These are phyloP conservation scores for Trochalopteron elliotii DNA, from an alignment of 2,113 vertebrate species.

Conservation along the genomic window DNA sequence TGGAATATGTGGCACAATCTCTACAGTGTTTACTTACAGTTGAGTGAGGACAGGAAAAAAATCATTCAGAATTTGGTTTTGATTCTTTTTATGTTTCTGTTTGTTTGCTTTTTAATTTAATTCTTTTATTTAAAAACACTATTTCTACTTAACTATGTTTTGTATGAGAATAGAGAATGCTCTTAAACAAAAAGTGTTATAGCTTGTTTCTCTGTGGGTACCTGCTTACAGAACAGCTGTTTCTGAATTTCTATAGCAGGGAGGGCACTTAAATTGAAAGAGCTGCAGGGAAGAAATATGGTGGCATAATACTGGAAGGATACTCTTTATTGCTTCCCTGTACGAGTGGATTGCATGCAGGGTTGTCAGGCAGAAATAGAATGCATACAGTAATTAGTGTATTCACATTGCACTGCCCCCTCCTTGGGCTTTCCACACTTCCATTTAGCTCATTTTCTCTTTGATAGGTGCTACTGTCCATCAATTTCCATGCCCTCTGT, in stretches of 20 bases:
- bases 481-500: background rate
- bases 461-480: background rate
- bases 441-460: background rate
- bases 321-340: background rate
- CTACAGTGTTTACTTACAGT: background rate
- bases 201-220: background rate
- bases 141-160: background rate
- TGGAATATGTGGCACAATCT: conserved; percentile 8
- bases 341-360: accelerated
- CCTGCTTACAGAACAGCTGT: background rate
- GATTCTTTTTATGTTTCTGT: background rate
- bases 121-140: background rate
- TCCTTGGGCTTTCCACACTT: background rate
- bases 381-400: background rate
- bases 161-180: background rate
- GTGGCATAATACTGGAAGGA: background rate
- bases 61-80: background rate
- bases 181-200: background rate
- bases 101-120: background rate
- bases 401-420: background rate
- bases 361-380: background rate
- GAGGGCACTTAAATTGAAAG: background rate
- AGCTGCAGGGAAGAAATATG: background rate
- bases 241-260: background rate
- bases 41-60: background rate